Evolutionary conservation across 2,797 vertebrate genomes (phyloP), one percentile per base, ranked within the genome.

Genomic region (Neostethus bicornis): DNA sequence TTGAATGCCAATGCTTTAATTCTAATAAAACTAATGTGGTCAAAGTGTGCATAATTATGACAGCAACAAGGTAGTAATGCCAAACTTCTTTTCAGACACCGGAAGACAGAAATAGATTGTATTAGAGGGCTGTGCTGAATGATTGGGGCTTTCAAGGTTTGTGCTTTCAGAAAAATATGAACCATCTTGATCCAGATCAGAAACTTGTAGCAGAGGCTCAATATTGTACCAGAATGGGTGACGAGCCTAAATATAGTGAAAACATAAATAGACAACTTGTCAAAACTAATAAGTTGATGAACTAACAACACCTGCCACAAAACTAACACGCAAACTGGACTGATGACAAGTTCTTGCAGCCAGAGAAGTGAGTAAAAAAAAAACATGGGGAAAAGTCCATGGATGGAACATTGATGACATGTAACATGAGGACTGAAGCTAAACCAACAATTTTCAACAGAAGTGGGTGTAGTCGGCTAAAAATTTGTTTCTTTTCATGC

Each of bases 21-120:
- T 49, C 60, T 2, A 2, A 43, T 24, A 31, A 10, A 1, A 38
- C 34, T 28, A 24, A 32, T 26, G 23, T 23, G 4, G 1, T 2
- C 12, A 20, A 21, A 49, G 23, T 16, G 25, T 20, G 38, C 35
- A 39, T 21, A 35, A 17, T 4, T 1, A 1, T 43, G 7, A 38
- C 56, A 63, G 34, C 39, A 26, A 68, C 52, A 50, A 46, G 24
- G 34, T 29, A 7, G 32, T 29, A 32, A 35, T 59, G 52, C 34
- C 21, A n/a, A 71, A 57, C 26, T 29, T 71, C 35, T 32, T 11
- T 21, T 37, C 3, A 57, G 34, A 11, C 10, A 31, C 7, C 12
- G 11, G 46, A 34, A 23, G 25, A 12, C 35, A 24, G n/a, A n/a
- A n/a, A n/a, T n/a, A n/a, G n/a, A n/a, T n/a, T n/a, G n/a, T n/a